Evolutionary conservation across 2,797 vertebrate species (phyloP).

Genomic region (Zonotrichia albicollis): DNA sequence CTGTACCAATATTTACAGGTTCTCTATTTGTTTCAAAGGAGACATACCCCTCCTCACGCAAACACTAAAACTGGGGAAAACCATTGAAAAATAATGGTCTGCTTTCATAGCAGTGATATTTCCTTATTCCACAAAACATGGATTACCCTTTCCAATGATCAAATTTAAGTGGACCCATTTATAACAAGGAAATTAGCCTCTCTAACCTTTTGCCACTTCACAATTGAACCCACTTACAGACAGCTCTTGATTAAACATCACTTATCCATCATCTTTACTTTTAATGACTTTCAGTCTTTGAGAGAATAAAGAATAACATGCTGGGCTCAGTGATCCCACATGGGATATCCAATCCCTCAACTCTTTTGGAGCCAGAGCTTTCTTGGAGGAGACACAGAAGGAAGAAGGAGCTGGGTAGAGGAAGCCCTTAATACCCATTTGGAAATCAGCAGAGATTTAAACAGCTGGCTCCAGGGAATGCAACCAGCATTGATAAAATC

Average conservation of each 20-base stretch:
- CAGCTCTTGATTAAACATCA: neutral
- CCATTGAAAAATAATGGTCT: neutral
- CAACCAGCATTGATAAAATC: neutral
- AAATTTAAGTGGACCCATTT: neutral
- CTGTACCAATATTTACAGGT: neutral
- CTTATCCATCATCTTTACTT: slow-evolving; percentile 5
- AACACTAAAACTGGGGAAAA: neutral
- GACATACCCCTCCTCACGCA: neutral
- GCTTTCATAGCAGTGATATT: neutral
- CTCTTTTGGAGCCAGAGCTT: neutral
- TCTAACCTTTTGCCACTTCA: neutral
- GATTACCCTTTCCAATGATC: neutral
- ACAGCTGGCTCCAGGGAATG: neutral
- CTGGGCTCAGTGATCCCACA: neutral
- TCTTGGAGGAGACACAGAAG: neutral
- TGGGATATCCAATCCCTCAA: neutral
- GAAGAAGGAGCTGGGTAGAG: neutral
- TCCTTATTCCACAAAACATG: neutral
- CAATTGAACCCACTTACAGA: neutral
- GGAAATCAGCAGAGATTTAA: neutral
- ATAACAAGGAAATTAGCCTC: neutral
- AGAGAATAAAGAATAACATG: neutral
- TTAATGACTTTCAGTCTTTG: neutral
- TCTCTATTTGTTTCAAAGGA: neutral
- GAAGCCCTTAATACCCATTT: neutral